phyloP scores from a whole-genome alignment of 2,113 vertebrate genomes.

The Lontra canadensis region DNA sequence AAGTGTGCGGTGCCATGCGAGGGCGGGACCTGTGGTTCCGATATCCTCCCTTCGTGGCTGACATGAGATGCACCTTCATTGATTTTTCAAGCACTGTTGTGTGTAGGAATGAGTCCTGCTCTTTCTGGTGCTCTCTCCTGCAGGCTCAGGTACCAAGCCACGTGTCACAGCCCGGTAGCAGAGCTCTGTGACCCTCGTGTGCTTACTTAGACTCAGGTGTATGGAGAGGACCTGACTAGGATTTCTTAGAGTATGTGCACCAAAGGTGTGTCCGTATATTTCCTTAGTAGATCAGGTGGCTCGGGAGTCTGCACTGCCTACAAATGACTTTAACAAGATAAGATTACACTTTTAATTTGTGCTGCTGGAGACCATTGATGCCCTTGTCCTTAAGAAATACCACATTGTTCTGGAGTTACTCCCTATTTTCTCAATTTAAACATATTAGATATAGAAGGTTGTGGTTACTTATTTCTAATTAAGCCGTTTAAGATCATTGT shows the following conservation, averaged over 20 bases:
- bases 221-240: not conserved
- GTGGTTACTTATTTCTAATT: not conserved
- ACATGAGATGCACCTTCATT: rapidly evolving
- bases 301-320: not conserved
- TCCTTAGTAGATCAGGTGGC: not conserved
- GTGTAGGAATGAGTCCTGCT: not conserved
- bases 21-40: not conserved
- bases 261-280: not conserved
- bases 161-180: not conserved
- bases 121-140: rapidly evolving
- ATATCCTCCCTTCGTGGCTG: not conserved
- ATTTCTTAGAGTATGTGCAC: not conserved
- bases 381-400: not conserved
- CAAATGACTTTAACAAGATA: not conserved
- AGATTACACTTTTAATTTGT: not conserved
- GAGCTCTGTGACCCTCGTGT: not conserved
- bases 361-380: not conserved
- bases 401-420: not conserved
- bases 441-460: not conserved
- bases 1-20: not conserved
- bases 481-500: not conserved
- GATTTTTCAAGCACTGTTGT: not conserved
- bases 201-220: not conserved
- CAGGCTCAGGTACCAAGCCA: not conserved
- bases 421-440: not conserved